Evolutionary conservation across 2,113 vertebrate species (phyloP).

Genomic region (Pteropus alecto): DNA sequence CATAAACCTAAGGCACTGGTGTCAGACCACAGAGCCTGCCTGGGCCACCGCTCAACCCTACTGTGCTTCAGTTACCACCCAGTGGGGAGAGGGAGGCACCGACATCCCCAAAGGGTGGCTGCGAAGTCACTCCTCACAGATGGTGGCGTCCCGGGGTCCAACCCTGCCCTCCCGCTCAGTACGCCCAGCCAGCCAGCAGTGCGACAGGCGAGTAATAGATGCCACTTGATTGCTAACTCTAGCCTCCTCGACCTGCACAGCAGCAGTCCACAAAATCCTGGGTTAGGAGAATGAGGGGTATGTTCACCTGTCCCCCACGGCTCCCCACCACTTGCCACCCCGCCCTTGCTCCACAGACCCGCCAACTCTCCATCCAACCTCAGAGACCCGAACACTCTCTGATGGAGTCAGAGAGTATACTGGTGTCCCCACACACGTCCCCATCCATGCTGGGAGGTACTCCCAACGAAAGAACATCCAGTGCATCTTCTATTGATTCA

Average conservation of each 20-base stretch:
- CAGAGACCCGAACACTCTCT: neutral
- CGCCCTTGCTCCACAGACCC: neutral
- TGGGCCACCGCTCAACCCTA: accelerated
- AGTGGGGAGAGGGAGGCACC: neutral
- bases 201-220: accelerated
- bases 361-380: no score
- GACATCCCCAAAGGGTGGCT: no score
- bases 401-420: neutral
- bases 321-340: no score
- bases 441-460: neutral
- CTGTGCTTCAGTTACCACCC: neutral
- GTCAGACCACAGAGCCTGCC: no score
- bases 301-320: neutral
- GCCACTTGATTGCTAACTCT: neutral
- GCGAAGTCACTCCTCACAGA: neutral
- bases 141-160: neutral
- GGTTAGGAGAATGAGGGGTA: no score
- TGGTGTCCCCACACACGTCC: no score
- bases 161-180: accelerated
- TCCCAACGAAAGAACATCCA: accelerated
- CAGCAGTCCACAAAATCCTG: neutral
- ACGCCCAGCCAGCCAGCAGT: neutral
- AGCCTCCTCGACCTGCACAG: neutral
- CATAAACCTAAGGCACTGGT: neutral
- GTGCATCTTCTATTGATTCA: neutral